Base-by-base conservation (phyloP, 2,888 invertebrate genomes). In the Eurois occulta region DNA sequence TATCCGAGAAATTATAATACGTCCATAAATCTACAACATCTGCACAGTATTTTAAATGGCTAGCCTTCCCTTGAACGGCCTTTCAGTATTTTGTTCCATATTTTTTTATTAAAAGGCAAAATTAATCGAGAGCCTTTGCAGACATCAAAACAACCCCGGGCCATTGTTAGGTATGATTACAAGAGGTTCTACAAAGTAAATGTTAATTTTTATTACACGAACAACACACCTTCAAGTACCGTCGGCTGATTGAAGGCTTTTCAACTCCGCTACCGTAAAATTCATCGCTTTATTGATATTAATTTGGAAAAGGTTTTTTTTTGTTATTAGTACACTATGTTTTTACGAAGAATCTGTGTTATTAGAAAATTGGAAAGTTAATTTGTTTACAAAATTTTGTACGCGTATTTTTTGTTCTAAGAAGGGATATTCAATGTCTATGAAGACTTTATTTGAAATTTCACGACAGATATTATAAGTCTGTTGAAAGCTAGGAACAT, bases 81-180 rank as follows among this genome's bases (percentile, higher is more conserved):
- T 89, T 87, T 88, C 83, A 87, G 89, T 92, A 90, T 92, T 93
- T 91, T 89, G 86, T 89, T 86, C 90, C 88, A 91, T 92, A 92
- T 94, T 94, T 94, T 94, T 87, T 93, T 93, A 93, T 93, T 92
- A 94, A 92, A 94, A 94, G 92, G 91, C 92, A 91, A 94, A 95
- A 95, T 95, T 95, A 96, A 96, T 96, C 95, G 95, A 93, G 94
- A 92, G 89, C 92, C 94, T 94, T 94, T 91, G 91, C 93, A 94
- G 94, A 95, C 95, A 95, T 95, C 94, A 95, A 96, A 95, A 95
- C 94, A 94, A 91, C 95, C 94, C 90, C 89, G 87, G 93, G 94
- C 94, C 92, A 95, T 96, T 96, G 96, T 96, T 94, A 94, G 90
- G 89, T 93, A 94, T 95, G 94, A 95, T 95, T 95, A 95, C 93